Evolutionary conservation across 2,797 vertebrate genomes (phyloP), one percentile per base, ranked within the genome.

Genomic region (Nyctalus aviator): DNA sequence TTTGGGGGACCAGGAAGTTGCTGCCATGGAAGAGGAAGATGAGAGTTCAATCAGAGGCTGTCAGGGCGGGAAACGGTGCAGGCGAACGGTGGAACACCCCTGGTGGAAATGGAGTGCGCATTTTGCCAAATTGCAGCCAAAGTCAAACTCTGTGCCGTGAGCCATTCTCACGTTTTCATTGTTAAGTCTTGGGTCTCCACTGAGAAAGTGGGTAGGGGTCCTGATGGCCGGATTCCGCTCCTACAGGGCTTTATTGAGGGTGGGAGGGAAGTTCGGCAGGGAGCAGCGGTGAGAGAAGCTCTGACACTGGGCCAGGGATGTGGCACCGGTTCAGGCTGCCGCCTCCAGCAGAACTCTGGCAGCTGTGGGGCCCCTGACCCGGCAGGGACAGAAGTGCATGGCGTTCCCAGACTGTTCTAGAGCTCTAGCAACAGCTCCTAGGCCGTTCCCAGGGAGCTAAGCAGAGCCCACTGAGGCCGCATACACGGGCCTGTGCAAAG

Each of bases 41-140:
- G 23, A 48, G 53, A 62, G 48, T 83, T 83, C 37, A 90, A 79
- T n/a, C 57, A 44, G 59, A 90, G 21, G 37, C 25, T 78, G 55
- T 69, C 4, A 32, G 53, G 57, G 9, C 27, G 57, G 59, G 83
- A 62, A 76, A n/a, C n/a, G 50, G 35, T 37, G 50, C 35, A 21
- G 78, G 21, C 23, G 48, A 2, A 41, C 20, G 17, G 53, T 25
- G 64, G 64, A 53, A 53, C 35, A 41, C 25, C 5, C 3, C 15
- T 30, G 3, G 62, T 55, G 9, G 68, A 35, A 72, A 77, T 10
- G 35, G 35, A 32, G 44, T 17, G 3, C 59, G 15, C 11, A 3
- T 50, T 44, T 77, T 37, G 8, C 13, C 9, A 46, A 44, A 8
- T 2, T 41, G n/a, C 12, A 64, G 11, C 3, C 6, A 4, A 2